Evolutionary conservation across 2,888 invertebrate species (phyloP), one percentile per base, ranked within the genome.

Genomic region (Empis livida): DNA sequence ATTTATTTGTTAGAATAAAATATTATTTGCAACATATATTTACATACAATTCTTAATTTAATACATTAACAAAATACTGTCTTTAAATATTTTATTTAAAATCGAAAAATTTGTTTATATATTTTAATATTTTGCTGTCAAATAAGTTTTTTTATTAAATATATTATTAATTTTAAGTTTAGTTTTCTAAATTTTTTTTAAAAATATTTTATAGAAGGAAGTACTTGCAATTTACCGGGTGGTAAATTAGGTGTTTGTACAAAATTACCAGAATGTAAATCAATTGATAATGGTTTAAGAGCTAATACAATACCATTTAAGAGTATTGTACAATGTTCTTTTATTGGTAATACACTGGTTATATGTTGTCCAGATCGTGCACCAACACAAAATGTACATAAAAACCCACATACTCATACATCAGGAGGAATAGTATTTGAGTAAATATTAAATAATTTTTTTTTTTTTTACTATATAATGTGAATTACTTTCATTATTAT

Each of bases 321-420:
- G 0, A 55, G 61, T 3, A 52, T 64, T 11, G 54, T 56, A 10
- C 51, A 45, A n/a, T 67, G 67, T 49, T 58, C 60, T 1, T 56
- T 62, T 16, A 45, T 48, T 3, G 11, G 48, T 2, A 42, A 16
- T 10, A 57, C 58, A 23, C 62, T 63, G 51, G 55, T 64, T 8
- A 54, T 65, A 9, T 65, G 65, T 48, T 65, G 65, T 50, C 62
- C 63, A 14, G 47, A 46, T 15, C 40, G 43, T 11, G 5, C 10
- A n/a, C 44, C 35, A 14, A 23, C 40, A 30, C 14, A 30, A 2
- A 38, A 40, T 37, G 17, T 10, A 17, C 9, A 16, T 17, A 4
- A 17, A 15, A 5, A 8, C 15, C 39, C 44, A 13, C 20, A 14
- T 15, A 13, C 31, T 40, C n/a, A 42, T n/a, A 8, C 10, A 17